A percentile compares a stretch with the other conserved stretches of the same genome.
Evolutionary conservation across 2,888 invertebrate genomes (phyloP).

Genomic region (Meloe dianella): DNA sequence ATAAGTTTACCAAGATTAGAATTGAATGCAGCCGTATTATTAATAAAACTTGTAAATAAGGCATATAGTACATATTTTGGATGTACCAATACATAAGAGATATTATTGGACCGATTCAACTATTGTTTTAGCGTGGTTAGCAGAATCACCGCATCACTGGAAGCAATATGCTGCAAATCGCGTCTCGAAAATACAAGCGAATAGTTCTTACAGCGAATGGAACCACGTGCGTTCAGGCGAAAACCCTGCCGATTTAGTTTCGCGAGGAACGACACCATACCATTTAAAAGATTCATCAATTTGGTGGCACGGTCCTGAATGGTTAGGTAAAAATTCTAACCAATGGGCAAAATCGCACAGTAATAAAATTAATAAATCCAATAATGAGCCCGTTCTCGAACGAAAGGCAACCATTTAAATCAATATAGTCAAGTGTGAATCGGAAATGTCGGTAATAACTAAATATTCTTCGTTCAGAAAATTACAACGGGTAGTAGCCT

Average conservation of each 20-base stretch:
- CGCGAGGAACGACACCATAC: constrained; percentile 18
- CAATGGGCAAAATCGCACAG: background rate
- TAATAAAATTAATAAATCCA: background rate
- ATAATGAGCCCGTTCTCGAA: background rate
- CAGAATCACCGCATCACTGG: constrained; percentile 21
- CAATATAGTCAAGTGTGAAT: background rate
- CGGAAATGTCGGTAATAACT: background rate
- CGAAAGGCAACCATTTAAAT: background rate
- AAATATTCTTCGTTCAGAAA: background rate
- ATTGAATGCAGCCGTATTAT: constrained; percentile 15
- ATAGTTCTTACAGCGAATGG: constrained; percentile 25
- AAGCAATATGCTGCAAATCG: constrained; percentile 36
- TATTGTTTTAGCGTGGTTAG: constrained; percentile 36
- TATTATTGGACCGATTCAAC: constrained; percentile 38
- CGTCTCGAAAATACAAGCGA: constrained; percentile 27
- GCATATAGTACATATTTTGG: constrained; percentile 18
- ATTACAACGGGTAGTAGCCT: background rate
- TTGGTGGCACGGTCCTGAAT: constrained; percentile 25
- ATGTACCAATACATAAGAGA: constrained; percentile 13
- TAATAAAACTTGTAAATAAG: constrained; percentile 9
- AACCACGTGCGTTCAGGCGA: constrained; percentile 27
- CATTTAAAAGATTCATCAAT: background rate
- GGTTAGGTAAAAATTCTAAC: background rate
- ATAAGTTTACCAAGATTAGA: constrained; percentile 29
- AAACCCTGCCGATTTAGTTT: constrained; percentile 33